phyloP scores from a whole-genome alignment of 2,888 invertebrate species.

The Fragum whitleyi region DNA sequence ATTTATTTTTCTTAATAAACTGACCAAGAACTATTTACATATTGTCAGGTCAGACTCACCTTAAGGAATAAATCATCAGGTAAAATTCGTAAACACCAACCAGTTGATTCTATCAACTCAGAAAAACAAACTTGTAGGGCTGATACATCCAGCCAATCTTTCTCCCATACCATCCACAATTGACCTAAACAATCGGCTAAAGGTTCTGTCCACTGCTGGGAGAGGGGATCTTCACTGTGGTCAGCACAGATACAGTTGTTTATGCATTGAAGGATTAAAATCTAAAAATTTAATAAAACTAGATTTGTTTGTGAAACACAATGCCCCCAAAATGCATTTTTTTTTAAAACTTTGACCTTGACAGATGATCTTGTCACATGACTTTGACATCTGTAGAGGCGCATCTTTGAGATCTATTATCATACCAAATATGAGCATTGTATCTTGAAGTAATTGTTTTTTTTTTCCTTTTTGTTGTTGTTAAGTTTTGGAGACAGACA shows the following conservation, averaged over 20 bases:
- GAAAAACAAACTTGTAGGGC: slow-evolving; percentile 47
- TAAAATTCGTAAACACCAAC: slow-evolving; percentile 28
- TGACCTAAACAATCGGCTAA: slow-evolving; percentile 34
- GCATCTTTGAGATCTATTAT: too few species aligned
- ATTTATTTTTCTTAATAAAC: too few species aligned
- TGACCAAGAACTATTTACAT: too few species aligned
- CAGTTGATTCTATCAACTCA: slow-evolving; percentile 60
- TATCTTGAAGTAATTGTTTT: too few species aligned
- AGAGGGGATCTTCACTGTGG: slow-evolving; percentile 20
- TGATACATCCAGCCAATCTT: neutral
- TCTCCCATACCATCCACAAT: slow-evolving; percentile 41
- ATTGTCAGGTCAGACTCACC: neutral
- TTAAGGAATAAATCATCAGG: slow-evolving; percentile 19
- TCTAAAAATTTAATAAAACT: slow-evolving; percentile 19
- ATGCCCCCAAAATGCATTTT: neutral
- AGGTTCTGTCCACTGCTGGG: slow-evolving; percentile 29
- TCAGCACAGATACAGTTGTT: slow-evolving; percentile 30
- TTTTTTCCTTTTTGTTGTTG: too few species aligned
- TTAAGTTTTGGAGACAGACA: too few species aligned
- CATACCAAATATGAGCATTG: too few species aligned
- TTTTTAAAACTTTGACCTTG: neutral
- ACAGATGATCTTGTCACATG: neutral
- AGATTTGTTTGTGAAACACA: neutral
- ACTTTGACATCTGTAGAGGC: too few species aligned
- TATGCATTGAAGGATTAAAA: slow-evolving; percentile 32